Conservation (phyloP, 2,888 invertebrate genomes). For the Ectemnius cavifrons region DNA sequence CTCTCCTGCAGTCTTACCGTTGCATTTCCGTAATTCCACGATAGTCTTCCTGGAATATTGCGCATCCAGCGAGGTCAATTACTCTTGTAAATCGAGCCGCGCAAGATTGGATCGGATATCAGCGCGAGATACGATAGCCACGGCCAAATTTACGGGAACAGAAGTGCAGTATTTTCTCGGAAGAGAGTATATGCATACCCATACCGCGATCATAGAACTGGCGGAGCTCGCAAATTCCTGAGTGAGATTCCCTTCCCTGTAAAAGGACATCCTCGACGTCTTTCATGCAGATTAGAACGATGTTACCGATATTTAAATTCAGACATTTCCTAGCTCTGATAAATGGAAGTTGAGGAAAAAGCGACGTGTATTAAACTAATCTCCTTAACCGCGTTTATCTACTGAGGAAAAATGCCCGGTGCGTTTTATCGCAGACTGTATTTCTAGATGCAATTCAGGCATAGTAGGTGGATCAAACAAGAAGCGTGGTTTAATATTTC, state of each 20-base stretch:
- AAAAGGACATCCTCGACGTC: background rate
- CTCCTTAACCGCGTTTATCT: too few species aligned
- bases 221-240: background rate
- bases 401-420: too few species aligned
- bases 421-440: background rate
- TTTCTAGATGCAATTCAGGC: conserved; percentile 1
- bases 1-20: background rate
- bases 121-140: background rate
- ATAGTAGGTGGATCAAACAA: background rate
- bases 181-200: background rate
- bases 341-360: too few species aligned
- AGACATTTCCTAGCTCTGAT: too few species aligned
- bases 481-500: conserved; percentile 13
- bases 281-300: too few species aligned
- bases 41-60: conserved; percentile 9
- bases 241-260: background rate
- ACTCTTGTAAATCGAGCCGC: conserved; percentile 18
- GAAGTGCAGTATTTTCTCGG: background rate
- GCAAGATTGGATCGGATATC: conserved; percentile 9
- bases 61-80: conserved; percentile 24
- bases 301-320: too few species aligned
- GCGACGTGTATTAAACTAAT: too few species aligned
- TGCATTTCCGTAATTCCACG: conserved; percentile 22
- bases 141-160: background rate
- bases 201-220: background rate